These are phyloP conservation scores for Leiothrix lutea DNA, from an alignment of 2,113 vertebrate genomes.

Conservation along the genomic window DNA sequence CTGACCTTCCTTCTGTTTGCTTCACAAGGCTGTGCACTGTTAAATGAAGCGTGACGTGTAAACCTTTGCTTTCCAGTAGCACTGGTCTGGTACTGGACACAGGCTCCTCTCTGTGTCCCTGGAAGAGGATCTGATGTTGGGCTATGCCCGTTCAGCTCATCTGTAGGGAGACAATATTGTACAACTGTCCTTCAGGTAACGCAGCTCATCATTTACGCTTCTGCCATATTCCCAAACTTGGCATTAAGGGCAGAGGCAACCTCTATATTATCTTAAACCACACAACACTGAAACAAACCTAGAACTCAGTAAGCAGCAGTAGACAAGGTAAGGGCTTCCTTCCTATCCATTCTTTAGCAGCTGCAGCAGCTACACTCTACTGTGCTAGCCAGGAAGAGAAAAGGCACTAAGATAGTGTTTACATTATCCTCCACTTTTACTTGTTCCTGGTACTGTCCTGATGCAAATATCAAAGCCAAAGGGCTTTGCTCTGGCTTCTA, in stretches of 20 bases:
- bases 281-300: background rate
- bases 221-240: background rate
- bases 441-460: background rate
- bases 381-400: background rate
- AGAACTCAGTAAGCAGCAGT: background rate
- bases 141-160: constrained; percentile 42
- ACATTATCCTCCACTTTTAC: background rate
- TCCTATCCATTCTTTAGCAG: background rate
- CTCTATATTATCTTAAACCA: background rate
- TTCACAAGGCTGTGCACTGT: constrained; percentile 47
- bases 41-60: constrained; percentile 78
- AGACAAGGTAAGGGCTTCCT: background rate
- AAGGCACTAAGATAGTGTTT: background rate
- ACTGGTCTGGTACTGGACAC: background rate
- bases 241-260: background rate
- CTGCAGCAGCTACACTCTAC: background rate
- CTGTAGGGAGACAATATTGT: constrained; percentile 53
- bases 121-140: constrained; percentile 58
- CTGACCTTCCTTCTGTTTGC: constrained; percentile 71
- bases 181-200: background rate
- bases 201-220: background rate
- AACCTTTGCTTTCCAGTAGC: constrained; percentile 67
- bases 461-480: background rate
- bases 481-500: background rate
- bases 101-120: constrained; percentile 23